These are phyloP conservation scores for Pollicipes pollicipes DNA, from an alignment of 1,140 invertebrate species.

Conservation along the genomic window DNA sequence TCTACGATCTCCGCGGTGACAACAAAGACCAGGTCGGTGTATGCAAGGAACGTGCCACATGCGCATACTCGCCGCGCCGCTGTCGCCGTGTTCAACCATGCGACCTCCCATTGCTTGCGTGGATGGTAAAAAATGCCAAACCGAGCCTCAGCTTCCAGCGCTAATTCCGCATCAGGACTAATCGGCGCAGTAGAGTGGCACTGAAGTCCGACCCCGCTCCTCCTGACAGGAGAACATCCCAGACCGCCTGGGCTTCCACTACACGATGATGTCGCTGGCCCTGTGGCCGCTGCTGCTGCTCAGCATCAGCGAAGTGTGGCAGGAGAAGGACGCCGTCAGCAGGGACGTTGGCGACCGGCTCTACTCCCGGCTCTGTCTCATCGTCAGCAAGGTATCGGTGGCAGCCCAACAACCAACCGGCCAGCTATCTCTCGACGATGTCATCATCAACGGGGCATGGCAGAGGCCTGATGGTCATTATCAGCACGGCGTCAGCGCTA, in stretches of 20 bases:
- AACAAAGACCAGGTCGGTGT: background rate
- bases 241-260: conserved; percentile 59
- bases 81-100: too few species aligned
- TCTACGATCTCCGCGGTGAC: conserved; percentile 60
- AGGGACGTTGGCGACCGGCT: conserved; percentile 58
- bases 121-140: too few species aligned
- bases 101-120: too few species aligned
- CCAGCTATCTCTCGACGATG: conserved; percentile 7
- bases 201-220: background rate
- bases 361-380: conserved; percentile 57
- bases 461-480: conserved; percentile 3
- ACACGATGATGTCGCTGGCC: conserved; percentile 53
- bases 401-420: conserved; percentile 16
- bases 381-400: conserved; percentile 58
- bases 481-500: background rate
- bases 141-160: too few species aligned
- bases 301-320: conserved; percentile 45
- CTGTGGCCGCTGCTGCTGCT: conserved; percentile 57
- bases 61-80: too few species aligned
- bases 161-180: too few species aligned
- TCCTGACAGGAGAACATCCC: conserved; percentile 24
- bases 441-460: background rate
- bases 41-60: too few species aligned
- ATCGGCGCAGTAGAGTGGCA: background rate
- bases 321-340: conserved; percentile 46